phyloP scores from a whole-genome alignment of 1,140 invertebrate genomes.

The Ceratitis capitata region DNA sequence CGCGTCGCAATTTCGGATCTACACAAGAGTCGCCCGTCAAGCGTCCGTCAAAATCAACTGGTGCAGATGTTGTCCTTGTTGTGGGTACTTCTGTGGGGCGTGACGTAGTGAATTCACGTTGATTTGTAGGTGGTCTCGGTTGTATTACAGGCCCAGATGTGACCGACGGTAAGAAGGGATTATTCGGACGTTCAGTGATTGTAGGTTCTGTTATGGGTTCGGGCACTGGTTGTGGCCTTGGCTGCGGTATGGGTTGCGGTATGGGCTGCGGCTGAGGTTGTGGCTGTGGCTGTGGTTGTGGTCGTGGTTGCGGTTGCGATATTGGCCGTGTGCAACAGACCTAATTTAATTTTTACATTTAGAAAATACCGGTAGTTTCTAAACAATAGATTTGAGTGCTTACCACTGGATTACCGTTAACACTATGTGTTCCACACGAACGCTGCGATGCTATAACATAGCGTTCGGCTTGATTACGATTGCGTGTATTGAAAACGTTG shows the following conservation, averaged over 20 bases:
- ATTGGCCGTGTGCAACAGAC: slow-evolving; percentile 56
- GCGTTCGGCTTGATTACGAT: slow-evolving; percentile 48
- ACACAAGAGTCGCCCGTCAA: slow-evolving; percentile 48
- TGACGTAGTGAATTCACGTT: not conserved
- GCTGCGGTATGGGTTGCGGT: not conserved
- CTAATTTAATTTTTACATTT: slow-evolving; percentile 40
- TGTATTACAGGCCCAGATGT: slow-evolving; percentile 38
- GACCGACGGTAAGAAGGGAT: slow-evolving; percentile 52
- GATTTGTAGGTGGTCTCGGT: slow-evolving; percentile 2
- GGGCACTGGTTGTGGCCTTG: not conserved
- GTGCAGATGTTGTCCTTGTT: slow-evolving; percentile 42
- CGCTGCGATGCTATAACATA: slow-evolving; percentile 57
- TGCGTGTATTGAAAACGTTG: slow-evolving; percentile 51
- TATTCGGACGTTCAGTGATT: not conserved
- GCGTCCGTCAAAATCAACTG: slow-evolving; percentile 43
- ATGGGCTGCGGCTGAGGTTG: not conserved
- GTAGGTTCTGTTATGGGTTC: not conserved
- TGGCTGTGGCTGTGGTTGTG: not conserved
- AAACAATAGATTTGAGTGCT: too few species aligned
- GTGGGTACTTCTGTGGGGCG: slow-evolving; percentile 31
- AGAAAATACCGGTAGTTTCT: not conserved
- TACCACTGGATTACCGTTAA: slow-evolving; percentile 60
- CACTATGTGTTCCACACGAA: slow-evolving; percentile 54
- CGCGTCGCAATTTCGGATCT: slow-evolving; percentile 50
- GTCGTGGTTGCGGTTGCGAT: slow-evolving; percentile 32